Percentiles rank a stretch among this genome's conserved stretches.
Evolutionary conservation across 2,113 vertebrate genomes (phyloP).

Genomic region (Oophaga pumilio): DNA sequence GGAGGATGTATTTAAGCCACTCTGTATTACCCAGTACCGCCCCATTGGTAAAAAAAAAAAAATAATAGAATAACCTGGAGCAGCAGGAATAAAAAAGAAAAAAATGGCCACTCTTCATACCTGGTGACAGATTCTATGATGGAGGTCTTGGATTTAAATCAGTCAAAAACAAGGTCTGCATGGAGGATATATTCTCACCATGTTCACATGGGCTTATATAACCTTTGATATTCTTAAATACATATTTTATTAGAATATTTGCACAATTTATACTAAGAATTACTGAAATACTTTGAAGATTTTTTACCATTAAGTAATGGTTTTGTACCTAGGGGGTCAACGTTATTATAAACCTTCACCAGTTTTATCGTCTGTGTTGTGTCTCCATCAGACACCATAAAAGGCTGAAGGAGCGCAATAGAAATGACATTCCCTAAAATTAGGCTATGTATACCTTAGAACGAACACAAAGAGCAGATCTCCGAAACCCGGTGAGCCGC

Average conservation of each 20-base stretch:
- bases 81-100: too few species aligned
- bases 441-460: constrained; percentile 29
- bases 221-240: neutral
- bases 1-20: too few species aligned
- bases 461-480: constrained; percentile 22
- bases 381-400: constrained; percentile 6
- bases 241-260: neutral
- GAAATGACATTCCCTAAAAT: neutral
- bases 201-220: too few species aligned
- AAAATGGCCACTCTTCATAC: too few species aligned
- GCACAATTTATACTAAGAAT: neutral
- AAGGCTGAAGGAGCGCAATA: constrained; percentile 2
- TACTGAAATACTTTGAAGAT: neutral
- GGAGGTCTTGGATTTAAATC: too few species aligned
- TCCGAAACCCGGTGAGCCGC: constrained; percentile 8
- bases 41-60: too few species aligned
- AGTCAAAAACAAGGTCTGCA: too few species aligned
- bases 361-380: neutral
- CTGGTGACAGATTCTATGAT: too few species aligned
- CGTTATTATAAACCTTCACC: neutral
- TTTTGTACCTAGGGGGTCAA: neutral
- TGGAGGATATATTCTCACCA: too few species aligned
- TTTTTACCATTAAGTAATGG: neutral
- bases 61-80: too few species aligned
- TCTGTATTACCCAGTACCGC: too few species aligned